Base-by-base conservation (phyloP, 2,888 invertebrate species). In the Ectemnius continuus region DNA sequence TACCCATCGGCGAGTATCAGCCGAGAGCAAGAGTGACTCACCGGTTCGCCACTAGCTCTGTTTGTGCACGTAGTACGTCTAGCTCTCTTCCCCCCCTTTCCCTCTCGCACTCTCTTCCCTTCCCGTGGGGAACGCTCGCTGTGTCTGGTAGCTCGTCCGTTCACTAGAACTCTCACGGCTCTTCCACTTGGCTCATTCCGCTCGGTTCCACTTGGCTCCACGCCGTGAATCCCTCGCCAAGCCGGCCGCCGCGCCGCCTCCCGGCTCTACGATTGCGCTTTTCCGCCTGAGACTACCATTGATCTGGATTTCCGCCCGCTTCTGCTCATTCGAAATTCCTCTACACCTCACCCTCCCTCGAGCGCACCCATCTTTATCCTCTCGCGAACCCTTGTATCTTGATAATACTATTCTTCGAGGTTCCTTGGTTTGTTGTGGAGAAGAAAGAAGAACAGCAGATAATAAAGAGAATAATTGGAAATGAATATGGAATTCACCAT, bases 21-120 rank as follows among this genome's bases (percentile, higher is more conserved):
- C 73, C 76, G 74, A 74, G 66, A 70, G 75, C 46, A 59, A 61
- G 71, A 79, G 81, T 85, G 86, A 84, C 78, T 83, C 85, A 83
- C 77, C 80, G 79, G 67, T 65, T 76, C 62, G 69, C 75, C 67
- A 72, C 76, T 61, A 64, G 69, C 71, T 67, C 74, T 70, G 28
- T 65, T 73, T 67, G 62, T 67, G 16, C 56, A 59, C 64, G 52
- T 75, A 64, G 2, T 68, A 58, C 68, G 5, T 52, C 74, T 61
- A 58, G 63, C 67, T 59, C 47, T 47, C 47, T 47, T n/a, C 4
- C 52, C 52, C 6, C 16, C 16, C 52, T 5, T 16, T 52, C 16
- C 1, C 52, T 52, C 16, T 57, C 61, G 61, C 58, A 70, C 64
- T 68, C 61, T 73, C 74, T 59, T 56, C 67, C 67, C 56, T 60